Conservation (phyloP, 2,113 vertebrate genomes). For the Menidia beryllina region DNA sequence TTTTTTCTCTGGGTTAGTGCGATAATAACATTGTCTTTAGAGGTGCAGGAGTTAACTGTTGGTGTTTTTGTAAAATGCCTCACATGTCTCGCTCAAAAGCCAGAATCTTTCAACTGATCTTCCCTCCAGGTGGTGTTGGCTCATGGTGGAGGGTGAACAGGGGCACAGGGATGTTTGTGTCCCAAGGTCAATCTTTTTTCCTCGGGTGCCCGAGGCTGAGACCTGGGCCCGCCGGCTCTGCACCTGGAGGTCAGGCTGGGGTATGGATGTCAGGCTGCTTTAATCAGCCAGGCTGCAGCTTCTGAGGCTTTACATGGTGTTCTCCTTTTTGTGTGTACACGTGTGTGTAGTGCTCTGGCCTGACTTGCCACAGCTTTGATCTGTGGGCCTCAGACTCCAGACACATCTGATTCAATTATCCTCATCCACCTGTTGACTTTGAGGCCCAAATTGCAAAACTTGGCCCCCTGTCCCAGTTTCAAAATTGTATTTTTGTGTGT, state of each 20-base stretch:
- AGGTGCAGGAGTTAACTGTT: constrained; percentile 33
- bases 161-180: constrained; percentile 55
- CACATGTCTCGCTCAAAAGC: constrained; percentile 17
- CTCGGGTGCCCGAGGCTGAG: constrained; percentile 59
- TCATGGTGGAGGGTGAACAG: constrained; percentile 44
- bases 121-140: constrained; percentile 58
- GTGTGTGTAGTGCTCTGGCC: constrained; percentile 59
- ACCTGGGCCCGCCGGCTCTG: constrained; percentile 58
- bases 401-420: constrained; percentile 85
- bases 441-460: constrained; percentile 77
- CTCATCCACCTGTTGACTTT: constrained; percentile 85
- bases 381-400: constrained; percentile 77
- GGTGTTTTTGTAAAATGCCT: constrained; percentile 18
- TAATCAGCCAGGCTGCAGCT: constrained; percentile 77
- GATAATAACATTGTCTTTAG: constrained; percentile 42
- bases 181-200: constrained; percentile 67
- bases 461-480: constrained; percentile 67
- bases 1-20: constrained; percentile 8
- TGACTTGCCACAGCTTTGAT: constrained; percentile 80
- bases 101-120: constrained; percentile 43
- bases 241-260: constrained; percentile 80
- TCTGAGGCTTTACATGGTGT: constrained; percentile 67
- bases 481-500: constrained; percentile 47
- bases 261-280: constrained; percentile 77
- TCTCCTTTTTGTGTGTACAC: constrained; percentile 57